A percentile compares a stretch with the other conserved stretches of the same genome.
Conservation (phyloP, 1,140 invertebrate genomes). For the Pogonomyrmex barbatus region DNA sequence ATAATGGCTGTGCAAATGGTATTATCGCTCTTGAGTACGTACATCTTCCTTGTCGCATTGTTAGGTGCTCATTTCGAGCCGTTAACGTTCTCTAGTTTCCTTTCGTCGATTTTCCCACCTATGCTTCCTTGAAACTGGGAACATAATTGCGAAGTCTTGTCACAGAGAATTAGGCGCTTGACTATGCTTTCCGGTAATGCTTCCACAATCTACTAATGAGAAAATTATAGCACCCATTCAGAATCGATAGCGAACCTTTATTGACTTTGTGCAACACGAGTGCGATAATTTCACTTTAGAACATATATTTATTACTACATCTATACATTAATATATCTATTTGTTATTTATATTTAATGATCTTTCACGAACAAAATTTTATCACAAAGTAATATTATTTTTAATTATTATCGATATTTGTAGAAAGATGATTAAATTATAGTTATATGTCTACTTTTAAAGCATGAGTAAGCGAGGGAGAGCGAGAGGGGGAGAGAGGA, state of each 20-base stretch:
- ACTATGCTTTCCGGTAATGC: constrained; percentile 63
- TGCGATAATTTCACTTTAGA: not conserved
- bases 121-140: constrained; percentile 64
- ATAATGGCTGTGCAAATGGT: constrained; percentile 53
- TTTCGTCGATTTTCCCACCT: constrained; percentile 44
- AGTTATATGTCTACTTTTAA: too few relatives aligned
- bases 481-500: too few relatives aligned
- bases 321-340: not conserved
- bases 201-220: constrained; percentile 66
- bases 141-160: constrained; percentile 83
- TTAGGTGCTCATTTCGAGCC: constrained; percentile 54
- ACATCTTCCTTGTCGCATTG: constrained; percentile 51
- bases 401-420: too few relatives aligned
- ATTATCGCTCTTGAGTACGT: constrained; percentile 68
- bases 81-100: constrained; percentile 37
- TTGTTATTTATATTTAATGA: not conserved
- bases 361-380: not conserved
- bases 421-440: too few relatives aligned
- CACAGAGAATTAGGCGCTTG: constrained; percentile 65
- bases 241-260: constrained; percentile 64
- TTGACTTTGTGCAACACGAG: constrained; percentile 12
- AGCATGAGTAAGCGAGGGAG: too few relatives aligned
- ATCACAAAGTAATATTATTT: too few relatives aligned
- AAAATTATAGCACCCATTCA: constrained; percentile 66
- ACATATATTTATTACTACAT: not conserved